Conservation (phyloP, 2,113 vertebrate species). For the Chlorodrepanis virens region DNA sequence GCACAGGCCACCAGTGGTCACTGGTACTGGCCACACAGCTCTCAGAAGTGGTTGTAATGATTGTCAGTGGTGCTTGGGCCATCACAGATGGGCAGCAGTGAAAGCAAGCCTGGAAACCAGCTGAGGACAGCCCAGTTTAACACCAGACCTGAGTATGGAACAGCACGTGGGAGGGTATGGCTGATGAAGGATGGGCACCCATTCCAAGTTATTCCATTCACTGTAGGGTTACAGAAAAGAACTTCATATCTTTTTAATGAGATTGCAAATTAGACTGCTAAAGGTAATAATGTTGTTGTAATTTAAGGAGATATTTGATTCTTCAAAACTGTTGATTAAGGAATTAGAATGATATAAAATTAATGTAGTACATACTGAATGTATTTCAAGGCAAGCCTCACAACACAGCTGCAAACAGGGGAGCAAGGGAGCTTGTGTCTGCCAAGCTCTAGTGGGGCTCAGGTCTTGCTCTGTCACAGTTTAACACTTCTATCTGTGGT, state of each 20-base stretch:
- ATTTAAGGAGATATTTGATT: slow-evolving; percentile 19
- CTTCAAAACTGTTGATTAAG: slow-evolving; percentile 49
- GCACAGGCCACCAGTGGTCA: fast-evolving
- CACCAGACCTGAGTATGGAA: not conserved
- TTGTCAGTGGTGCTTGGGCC: not conserved
- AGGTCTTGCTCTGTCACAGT: not conserved
- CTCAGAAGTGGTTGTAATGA: fast-evolving
- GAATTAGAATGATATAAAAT: slow-evolving; percentile 23
- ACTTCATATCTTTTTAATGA: slow-evolving; percentile 38
- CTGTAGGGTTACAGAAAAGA: not conserved
- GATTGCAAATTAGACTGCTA: slow-evolving; percentile 25
- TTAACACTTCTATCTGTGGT: not conserved
- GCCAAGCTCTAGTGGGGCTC: not conserved
- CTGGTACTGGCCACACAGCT: not conserved
- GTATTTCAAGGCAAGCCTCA: not conserved
- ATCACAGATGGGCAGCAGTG: not conserved
- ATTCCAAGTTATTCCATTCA: not conserved
- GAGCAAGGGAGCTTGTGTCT: not conserved
- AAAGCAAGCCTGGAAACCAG: not conserved
- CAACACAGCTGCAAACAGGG: not conserved
- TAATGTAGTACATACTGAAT: not conserved
- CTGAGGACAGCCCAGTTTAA: not conserved
- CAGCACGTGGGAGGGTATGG: not conserved
- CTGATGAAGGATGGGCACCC: not conserved
- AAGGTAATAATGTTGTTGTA: slow-evolving; percentile 29